These are phyloP conservation scores for Dendrocincla fuliginosa DNA, from an alignment of 2,797 vertebrate genomes.

Conservation along the genomic window DNA sequence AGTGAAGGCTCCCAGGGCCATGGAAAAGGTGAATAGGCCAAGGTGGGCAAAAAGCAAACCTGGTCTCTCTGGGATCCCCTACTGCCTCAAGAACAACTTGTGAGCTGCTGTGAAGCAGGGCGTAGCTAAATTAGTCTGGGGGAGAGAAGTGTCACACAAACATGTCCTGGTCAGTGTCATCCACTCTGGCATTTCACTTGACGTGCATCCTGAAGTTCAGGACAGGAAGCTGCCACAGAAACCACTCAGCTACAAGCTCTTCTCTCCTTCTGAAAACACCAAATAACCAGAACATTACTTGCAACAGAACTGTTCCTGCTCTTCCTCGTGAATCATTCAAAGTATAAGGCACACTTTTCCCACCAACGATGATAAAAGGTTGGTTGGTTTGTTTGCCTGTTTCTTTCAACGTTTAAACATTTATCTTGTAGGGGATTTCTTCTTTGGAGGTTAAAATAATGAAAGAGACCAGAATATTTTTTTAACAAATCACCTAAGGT, in stretches of 20 bases:
- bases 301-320: neutral
- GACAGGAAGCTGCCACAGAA: conserved; percentile 13
- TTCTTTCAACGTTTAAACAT: neutral
- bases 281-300: neutral
- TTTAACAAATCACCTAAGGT: neutral
- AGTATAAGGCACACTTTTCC: neutral
- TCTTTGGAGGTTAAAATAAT: conserved; percentile 7
- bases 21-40: conserved; percentile 11
- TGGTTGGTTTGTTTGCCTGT: neutral
- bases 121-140: neutral
- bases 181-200: neutral
- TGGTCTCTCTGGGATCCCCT: neutral
- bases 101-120: neutral
- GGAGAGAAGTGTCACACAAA: neutral
- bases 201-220: neutral
- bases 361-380: neutral
- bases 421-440: neutral
- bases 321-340: rapidly evolving
- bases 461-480: neutral
- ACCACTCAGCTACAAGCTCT: neutral
- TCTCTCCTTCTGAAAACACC: neutral
- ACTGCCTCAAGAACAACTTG: neutral
- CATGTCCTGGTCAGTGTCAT: neutral
- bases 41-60: neutral
- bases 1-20: neutral